A percentile compares a stretch with the other conserved stretches of the same genome.
phyloP scores from a whole-genome alignment of 2,888 invertebrate species.

The Junonia oenone region DNA sequence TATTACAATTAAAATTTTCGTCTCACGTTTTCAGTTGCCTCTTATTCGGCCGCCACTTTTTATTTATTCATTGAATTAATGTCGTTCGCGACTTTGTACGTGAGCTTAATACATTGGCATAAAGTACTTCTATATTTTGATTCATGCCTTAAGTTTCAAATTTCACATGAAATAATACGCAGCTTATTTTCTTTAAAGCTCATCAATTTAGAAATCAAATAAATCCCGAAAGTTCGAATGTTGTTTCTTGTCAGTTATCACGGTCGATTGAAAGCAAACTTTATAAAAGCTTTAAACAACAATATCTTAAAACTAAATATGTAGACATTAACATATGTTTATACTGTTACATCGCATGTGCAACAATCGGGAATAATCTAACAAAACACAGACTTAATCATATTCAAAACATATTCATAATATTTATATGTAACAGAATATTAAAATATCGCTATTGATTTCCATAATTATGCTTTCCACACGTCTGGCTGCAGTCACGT shows the following conservation, averaged over 20 bases:
- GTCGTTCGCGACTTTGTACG: background rate
- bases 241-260: no score
- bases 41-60: background rate
- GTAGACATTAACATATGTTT: no score
- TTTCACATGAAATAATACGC: background rate
- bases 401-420: background rate
- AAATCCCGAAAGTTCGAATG: no score
- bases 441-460: conserved; percentile 22
- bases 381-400: background rate
- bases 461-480: conserved; percentile 31
- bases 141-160: background rate
- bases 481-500: conserved; percentile 32
- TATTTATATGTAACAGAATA: conserved; percentile 4
- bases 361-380: no score
- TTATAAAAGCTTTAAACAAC: no score
- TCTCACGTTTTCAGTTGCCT: background rate
- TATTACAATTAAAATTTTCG: background rate
- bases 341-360: no score
- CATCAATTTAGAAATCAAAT: no score
- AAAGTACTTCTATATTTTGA: background rate
- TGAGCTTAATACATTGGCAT: background rate
- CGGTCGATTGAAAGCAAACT: no score
- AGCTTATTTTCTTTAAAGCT: no score
- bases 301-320: no score
- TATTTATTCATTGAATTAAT: conserved; percentile 1